Percentiles rank a stretch among this genome's conserved stretches.
Conservation (phyloP, 2,888 invertebrate species). For the Lamellibrachia satsuma region DNA sequence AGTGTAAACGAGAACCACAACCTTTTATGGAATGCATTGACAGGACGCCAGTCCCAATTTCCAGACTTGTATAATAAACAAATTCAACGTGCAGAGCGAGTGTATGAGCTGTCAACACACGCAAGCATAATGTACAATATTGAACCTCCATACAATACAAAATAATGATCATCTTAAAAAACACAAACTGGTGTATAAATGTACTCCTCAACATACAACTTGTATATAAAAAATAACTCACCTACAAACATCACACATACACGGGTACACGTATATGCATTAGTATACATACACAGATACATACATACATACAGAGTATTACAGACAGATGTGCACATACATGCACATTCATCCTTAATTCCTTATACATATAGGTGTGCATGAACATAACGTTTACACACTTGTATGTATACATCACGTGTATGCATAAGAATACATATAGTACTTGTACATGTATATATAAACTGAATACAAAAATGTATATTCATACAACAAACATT, state of each 20-base stretch:
- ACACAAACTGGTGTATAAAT: slow-evolving; percentile 3
- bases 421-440: background rate
- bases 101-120: background rate
- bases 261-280: background rate
- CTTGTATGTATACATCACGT: background rate
- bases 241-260: background rate
- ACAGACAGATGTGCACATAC: too few relatives aligned
- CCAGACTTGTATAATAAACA: background rate
- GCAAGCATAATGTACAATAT: slow-evolving; percentile 5
- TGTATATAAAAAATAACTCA: background rate
- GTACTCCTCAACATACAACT: background rate
- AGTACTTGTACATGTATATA: background rate
- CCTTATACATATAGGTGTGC: background rate
- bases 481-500: slow-evolving; percentile 17
- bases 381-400: background rate
- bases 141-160: slow-evolving; percentile 17
- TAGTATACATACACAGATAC: background rate
- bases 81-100: background rate
- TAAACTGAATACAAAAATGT: slow-evolving; percentile 17
- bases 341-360: background rate
- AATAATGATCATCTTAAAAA: slow-evolving; percentile 3
- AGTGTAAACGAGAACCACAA: background rate
- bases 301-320: too few relatives aligned
- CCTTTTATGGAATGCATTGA: background rate
- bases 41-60: background rate